These are phyloP conservation scores for Chouioia cunea DNA, from an alignment of 2,888 invertebrate genomes.

Conservation along the genomic window DNA sequence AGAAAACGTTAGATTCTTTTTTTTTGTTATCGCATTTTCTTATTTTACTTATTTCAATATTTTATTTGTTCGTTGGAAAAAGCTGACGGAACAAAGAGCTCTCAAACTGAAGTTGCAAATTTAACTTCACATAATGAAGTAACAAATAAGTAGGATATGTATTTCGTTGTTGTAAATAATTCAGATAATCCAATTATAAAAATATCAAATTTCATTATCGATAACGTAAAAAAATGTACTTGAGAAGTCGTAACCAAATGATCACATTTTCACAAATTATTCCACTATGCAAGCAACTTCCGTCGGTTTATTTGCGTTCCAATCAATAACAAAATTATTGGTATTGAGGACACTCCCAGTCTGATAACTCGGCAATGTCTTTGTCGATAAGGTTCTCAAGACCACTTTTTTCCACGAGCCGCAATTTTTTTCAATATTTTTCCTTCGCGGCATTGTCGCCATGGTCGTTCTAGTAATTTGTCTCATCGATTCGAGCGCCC, in stretches of 20 bases:
- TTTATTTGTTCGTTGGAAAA: too few species aligned
- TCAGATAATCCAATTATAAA: too few species aligned
- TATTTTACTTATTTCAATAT: too few species aligned
- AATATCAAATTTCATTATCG: neutral
- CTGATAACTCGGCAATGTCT: constrained; percentile 29
- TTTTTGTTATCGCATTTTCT: too few species aligned
- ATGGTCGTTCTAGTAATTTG: constrained; percentile 37
- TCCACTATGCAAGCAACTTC: constrained; percentile 24
- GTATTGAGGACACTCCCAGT: constrained; percentile 23
- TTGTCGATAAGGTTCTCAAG: constrained; percentile 34
- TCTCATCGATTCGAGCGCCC: constrained; percentile 20
- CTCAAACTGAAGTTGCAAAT: too few species aligned
- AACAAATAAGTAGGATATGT: too few species aligned
- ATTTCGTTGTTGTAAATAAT: too few species aligned
- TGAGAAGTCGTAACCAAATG: neutral
- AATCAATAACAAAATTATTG: constrained; percentile 39
- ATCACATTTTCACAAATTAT: constrained; percentile 31
- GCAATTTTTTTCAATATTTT: constrained; percentile 38
- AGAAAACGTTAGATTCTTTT: too few species aligned
- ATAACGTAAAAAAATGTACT: constrained; percentile 37
- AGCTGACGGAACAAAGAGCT: too few species aligned
- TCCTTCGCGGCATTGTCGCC: constrained; percentile 21
- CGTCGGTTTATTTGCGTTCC: constrained; percentile 34
- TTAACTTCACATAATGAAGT: too few species aligned
- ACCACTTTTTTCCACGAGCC: neutral